Evolutionary conservation across 2,888 invertebrate genomes (phyloP), one percentile per base, ranked within the genome.

Genomic region (Cetonia aurata): DNA sequence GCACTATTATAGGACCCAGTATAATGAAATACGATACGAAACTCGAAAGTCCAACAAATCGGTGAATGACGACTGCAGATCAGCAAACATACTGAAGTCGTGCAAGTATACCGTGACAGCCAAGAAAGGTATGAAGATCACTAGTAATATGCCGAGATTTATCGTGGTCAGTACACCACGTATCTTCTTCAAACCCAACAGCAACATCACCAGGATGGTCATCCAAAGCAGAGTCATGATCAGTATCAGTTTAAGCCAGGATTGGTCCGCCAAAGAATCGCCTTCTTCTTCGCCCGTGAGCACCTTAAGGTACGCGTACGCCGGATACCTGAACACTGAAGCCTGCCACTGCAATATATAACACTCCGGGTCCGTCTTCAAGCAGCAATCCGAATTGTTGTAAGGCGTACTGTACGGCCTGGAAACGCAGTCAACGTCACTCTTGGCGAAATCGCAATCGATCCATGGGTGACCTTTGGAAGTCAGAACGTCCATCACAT

Each of bases 11-110:
- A n/a, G n/a, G n/a, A n/a, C n/a, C n/a, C n/a, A n/a, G n/a, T n/a
- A 25, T 4, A 25, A 25, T 25, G 25, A 25, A 25, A 37, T 1
- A 37, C 10, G 10, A 37, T 37, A 37, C 37, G n/a, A n/a, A 15
- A 69, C 69, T 53, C 44, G 41, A 48, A 67, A 71, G 44, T 67
- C 19, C 2, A 71, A 15, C 17, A 71, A 44, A 71, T 59, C 13
- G n/a, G 25, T 57, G 33, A 52, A 71, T 33, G 59, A 37, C 0
- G 67, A 48, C 1, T 71, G 52, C 3, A 71, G 44, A n/a, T 60
- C 67, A 0, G 33, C 50, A 17, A 71, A 67, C 71, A 71, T 71
- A 9, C 19, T 25, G 53, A 59, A 60, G 1, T 67, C 33, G 15
- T 17, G 50, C 10, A 31, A 25, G 46, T 46, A 59, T 12, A 71